Conservation (phyloP, 2,888 invertebrate genomes). For the Drosophila mulleri region DNA sequence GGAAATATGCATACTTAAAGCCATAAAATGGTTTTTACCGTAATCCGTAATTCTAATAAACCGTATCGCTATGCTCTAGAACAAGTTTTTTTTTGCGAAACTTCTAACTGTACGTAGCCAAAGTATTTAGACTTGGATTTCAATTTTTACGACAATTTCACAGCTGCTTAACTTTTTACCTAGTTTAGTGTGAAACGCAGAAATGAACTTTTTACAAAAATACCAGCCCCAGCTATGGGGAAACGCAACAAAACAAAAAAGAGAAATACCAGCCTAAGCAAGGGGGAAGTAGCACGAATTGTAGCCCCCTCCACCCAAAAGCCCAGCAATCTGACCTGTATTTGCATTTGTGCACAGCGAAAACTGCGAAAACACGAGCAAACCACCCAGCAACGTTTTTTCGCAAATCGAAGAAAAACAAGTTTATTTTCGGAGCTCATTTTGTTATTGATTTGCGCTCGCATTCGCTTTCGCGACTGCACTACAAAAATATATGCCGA, state of each 20-base stretch:
- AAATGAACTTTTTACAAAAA: constrained; percentile 27
- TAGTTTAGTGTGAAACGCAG: constrained; percentile 23
- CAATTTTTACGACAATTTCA: constrained; percentile 58
- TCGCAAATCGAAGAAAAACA: constrained; percentile 36
- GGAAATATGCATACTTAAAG: constrained; percentile 19
- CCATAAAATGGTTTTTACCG: constrained; percentile 29
- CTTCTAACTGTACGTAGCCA: constrained; percentile 38
- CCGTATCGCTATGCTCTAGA: constrained; percentile 28
- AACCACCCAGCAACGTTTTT: constrained; percentile 30
- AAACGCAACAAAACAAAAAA: background rate
- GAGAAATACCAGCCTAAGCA: constrained; percentile 4
- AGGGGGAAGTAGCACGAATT: constrained; percentile 53
- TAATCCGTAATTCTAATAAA: constrained; percentile 30
- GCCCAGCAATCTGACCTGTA: constrained; percentile 37
- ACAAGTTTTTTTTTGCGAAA: constrained; percentile 47
- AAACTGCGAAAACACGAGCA: constrained; percentile 38
- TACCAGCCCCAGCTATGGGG: constrained; percentile 12
- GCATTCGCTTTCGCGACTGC: constrained; percentile 27
- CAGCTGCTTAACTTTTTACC: constrained; percentile 44
- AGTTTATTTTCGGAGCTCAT: constrained; percentile 57
- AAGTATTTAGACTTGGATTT: constrained; percentile 33
- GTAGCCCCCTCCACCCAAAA: background rate
- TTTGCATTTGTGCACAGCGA: constrained; percentile 58
- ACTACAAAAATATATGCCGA: constrained; percentile 34
- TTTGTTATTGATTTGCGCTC: constrained; percentile 59